A percentile compares a stretch with the other conserved stretches of the same genome.
phyloP scores from a whole-genome alignment of 2,797 vertebrate genomes.

The Tapera naevia region DNA sequence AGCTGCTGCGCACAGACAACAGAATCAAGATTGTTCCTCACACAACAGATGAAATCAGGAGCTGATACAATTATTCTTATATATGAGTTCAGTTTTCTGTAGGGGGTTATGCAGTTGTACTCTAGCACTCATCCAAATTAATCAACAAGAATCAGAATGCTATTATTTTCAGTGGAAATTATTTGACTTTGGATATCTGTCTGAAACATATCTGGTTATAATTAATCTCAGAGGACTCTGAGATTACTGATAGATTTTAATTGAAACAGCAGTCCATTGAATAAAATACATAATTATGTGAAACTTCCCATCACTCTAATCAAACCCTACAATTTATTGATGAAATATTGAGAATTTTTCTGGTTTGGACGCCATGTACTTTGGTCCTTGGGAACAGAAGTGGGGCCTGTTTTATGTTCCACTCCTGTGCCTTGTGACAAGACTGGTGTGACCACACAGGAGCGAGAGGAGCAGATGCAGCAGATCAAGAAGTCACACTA shows the following conservation, averaged over 20 bases:
- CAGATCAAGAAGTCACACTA: background rate
- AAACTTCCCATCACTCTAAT: background rate
- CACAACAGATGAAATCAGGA: background rate
- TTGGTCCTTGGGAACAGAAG: background rate
- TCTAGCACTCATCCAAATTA: background rate
- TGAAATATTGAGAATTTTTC: background rate
- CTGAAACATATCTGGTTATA: background rate
- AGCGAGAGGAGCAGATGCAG: background rate
- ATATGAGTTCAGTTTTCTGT: background rate
- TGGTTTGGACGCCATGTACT: fast-evolving
- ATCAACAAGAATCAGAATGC: background rate
- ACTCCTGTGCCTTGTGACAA: background rate
- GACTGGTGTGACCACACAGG: background rate
- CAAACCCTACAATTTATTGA: background rate
- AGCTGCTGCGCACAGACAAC: background rate
- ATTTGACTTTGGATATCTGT: background rate
- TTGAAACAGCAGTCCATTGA: background rate
- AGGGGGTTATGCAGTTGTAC: background rate
- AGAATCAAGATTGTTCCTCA: background rate
- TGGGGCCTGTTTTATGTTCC: background rate
- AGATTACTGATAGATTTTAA: background rate
- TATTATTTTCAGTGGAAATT: background rate
- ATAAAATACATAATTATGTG: background rate
- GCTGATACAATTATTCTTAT: background rate
- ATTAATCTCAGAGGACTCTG: constrained; percentile 11